Evolutionary conservation across 1,140 invertebrate genomes (phyloP).

Genomic region (Listronotus oregonensis): DNA sequence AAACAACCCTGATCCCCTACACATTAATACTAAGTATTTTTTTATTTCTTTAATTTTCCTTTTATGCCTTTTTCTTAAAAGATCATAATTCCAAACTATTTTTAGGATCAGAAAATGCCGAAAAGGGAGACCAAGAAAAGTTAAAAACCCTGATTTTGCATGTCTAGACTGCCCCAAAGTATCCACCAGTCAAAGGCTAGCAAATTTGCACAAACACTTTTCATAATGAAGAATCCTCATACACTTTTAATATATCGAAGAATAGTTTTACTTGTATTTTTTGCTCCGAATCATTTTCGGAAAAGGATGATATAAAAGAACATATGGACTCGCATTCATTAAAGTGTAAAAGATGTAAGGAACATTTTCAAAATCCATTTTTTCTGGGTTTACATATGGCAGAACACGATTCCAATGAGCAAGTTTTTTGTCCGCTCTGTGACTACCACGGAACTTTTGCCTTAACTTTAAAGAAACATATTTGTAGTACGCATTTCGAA

Average conservation of each 20-base stretch:
- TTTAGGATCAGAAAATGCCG: conserved; percentile 25
- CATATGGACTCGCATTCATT: conserved; percentile 17
- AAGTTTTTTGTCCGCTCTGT: conserved; percentile 25
- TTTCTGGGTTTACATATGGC: conserved; percentile 33
- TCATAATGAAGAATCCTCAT: conserved; percentile 21
- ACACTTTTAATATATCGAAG: conserved; percentile 1
- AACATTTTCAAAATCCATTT: conserved; percentile 21
- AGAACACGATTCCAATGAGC: conserved; percentile 35
- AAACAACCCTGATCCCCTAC: too few relatives aligned
- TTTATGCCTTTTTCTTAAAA: not conserved
- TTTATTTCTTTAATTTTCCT: too few relatives aligned
- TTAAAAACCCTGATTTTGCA: not conserved
- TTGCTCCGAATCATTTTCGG: conserved; percentile 9
- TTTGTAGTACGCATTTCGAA: conserved; percentile 17
- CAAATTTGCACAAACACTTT: conserved; percentile 29
- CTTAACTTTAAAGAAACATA: conserved; percentile 18
- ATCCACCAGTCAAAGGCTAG: conserved; percentile 15
- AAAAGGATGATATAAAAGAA: conserved; percentile 8
- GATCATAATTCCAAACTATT: not conserved
- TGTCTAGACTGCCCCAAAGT: conserved; percentile 15
- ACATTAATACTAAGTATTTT: too few relatives aligned
- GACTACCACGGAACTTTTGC: conserved; percentile 19
- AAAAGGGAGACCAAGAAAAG: conserved; percentile 8
- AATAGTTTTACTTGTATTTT: conserved; percentile 17
- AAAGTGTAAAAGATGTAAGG: conserved; percentile 11